Percentiles rank a stretch among this genome's conserved stretches.
Conservation (phyloP, 1,140 invertebrate species). For the Drosophila leontia region DNA sequence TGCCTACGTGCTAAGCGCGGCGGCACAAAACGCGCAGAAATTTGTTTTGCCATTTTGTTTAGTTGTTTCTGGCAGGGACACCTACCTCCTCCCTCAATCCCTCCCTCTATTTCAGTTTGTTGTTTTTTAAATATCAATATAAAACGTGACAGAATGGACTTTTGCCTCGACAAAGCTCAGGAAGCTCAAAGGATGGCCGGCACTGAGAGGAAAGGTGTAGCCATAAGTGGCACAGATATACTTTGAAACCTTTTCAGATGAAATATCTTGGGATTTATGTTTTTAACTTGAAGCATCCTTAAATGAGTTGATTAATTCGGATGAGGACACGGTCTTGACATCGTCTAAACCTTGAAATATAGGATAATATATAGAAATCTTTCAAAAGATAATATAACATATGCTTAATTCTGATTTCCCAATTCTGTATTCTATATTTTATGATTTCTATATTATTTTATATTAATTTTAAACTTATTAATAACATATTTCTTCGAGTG, state of each 20-base stretch:
- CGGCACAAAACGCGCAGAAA: conserved; percentile 69
- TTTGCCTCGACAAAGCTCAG: conserved; percentile 43
- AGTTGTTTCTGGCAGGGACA: conserved; percentile 46
- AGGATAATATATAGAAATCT: too few relatives aligned
- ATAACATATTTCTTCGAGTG: background rate
- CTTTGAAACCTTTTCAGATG: too few relatives aligned
- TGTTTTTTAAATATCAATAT: conserved; percentile 81
- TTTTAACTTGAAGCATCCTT: too few relatives aligned
- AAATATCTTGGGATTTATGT: too few relatives aligned
- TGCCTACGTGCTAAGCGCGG: conserved; percentile 56
- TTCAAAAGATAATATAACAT: too few relatives aligned
- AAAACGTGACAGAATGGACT: conserved; percentile 76
- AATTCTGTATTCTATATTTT: too few relatives aligned
- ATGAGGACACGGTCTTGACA: too few relatives aligned
- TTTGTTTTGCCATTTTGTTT: conserved; percentile 80
- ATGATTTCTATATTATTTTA: too few relatives aligned
- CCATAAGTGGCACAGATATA: too few relatives aligned
- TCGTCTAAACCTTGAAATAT: too few relatives aligned
- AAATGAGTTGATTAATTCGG: too few relatives aligned
- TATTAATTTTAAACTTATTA: background rate
- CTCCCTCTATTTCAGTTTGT: conserved; percentile 5
- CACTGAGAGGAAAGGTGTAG: background rate
- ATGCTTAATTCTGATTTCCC: too few relatives aligned
- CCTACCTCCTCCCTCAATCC: background rate
- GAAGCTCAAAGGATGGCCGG: conserved; percentile 8